Conservation (phyloP, 1,140 invertebrate species). For the Drosophila lacertosa region DNA sequence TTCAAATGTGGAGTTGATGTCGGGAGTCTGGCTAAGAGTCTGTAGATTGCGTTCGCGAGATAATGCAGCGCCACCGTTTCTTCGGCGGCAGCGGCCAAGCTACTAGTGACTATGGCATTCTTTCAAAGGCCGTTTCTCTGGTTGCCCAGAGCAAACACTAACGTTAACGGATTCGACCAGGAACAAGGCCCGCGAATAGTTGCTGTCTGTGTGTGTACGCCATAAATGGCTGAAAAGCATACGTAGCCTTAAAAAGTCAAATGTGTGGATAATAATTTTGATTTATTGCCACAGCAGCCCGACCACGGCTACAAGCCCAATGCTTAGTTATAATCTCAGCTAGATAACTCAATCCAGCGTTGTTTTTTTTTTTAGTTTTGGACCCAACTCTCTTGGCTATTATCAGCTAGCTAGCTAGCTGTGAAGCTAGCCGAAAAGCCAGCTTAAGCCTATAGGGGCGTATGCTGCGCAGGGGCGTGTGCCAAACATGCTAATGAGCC, state of each 20-base stretch:
- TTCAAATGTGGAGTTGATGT: slow-evolving; percentile 66
- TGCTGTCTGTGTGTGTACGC: slow-evolving; percentile 21
- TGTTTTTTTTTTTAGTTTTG: slow-evolving; percentile 1
- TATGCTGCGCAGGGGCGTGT: slow-evolving; percentile 70
- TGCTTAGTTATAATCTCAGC: slow-evolving; percentile 56
- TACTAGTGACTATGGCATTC: slow-evolving; percentile 61
- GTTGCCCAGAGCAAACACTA: slow-evolving; percentile 9
- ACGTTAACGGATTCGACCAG: slow-evolving; percentile 65
- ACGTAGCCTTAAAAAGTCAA: slow-evolving; percentile 74
- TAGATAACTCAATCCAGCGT: slow-evolving; percentile 63
- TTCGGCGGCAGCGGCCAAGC: slow-evolving; percentile 22
- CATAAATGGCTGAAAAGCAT: slow-evolving; percentile 73
- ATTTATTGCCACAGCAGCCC: slow-evolving; percentile 67
- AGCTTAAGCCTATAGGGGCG: slow-evolving; percentile 56
- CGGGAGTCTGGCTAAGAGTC: slow-evolving; percentile 51
- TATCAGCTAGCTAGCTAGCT: too few species aligned
- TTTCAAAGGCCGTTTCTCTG: slow-evolving; percentile 72
- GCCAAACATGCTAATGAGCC: slow-evolving; percentile 79
- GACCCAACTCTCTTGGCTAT: slow-evolving; percentile 27
- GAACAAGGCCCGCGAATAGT: slow-evolving; percentile 38
- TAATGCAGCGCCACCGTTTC: slow-evolving; percentile 78
- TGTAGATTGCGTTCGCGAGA: slow-evolving; percentile 71
- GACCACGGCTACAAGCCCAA: slow-evolving; percentile 26
- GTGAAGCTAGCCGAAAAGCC: slow-evolving; percentile 21
- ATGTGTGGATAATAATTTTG: slow-evolving; percentile 81